Evolutionary conservation across 2,113 vertebrate genomes (phyloP).

Genomic region (Montifringilla adamsi): DNA sequence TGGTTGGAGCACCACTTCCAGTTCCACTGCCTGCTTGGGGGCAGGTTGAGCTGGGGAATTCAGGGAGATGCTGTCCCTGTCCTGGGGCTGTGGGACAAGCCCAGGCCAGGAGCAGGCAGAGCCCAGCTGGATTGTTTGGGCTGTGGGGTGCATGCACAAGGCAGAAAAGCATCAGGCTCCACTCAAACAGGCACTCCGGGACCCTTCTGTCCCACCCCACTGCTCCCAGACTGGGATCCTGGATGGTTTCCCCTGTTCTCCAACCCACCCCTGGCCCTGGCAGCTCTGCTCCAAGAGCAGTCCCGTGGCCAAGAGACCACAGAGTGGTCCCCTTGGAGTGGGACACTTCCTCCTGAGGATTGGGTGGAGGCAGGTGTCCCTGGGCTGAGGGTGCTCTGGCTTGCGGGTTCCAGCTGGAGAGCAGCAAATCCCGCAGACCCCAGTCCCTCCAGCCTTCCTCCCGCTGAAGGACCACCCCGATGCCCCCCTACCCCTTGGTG

Average conservation of each 20-base stretch:
- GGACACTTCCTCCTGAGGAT: too few species aligned
- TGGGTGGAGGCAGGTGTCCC: too few species aligned
- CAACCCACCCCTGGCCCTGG: too few species aligned
- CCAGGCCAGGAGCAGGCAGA: neutral
- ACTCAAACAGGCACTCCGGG: accelerated
- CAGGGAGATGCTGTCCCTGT: accelerated
- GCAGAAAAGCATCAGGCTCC: neutral
- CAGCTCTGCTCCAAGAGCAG: neutral
- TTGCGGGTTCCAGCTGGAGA: neutral
- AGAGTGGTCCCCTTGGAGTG: too few species aligned
- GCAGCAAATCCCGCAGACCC: neutral
- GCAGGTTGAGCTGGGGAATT: accelerated
- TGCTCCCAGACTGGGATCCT: accelerated
- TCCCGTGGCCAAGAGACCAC: too few species aligned
- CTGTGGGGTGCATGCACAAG: accelerated
- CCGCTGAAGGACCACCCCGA: too few species aligned
- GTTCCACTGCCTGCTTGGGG: neutral
- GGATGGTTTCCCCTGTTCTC: accelerated
- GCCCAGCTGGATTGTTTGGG: too few species aligned
- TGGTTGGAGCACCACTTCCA: neutral
- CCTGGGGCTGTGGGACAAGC: neutral
- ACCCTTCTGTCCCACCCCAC: neutral
- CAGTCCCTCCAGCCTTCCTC: accelerated
- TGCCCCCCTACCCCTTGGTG: too few species aligned
- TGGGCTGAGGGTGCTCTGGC: neutral